These are phyloP conservation scores for Corydoras sp. DNA, from an alignment of 2,113 vertebrate genomes.

Conservation along the genomic window DNA sequence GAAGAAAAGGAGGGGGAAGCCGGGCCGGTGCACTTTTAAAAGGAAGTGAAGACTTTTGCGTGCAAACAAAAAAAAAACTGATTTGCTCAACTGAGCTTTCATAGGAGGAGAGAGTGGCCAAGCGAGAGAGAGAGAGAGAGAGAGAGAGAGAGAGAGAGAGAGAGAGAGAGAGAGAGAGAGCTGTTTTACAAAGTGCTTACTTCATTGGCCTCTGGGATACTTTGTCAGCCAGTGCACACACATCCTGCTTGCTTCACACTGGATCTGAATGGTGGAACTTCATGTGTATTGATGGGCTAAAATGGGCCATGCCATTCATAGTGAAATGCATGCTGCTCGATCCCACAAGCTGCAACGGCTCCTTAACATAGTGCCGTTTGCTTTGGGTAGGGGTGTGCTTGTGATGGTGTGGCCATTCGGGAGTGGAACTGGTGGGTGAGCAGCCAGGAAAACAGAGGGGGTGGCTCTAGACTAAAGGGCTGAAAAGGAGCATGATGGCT, in stretches of 20 bases:
- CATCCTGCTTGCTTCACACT: constrained; percentile 10
- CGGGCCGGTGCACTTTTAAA: constrained; percentile 39
- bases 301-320: constrained; percentile 9
- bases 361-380: not conserved
- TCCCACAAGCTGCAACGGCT: not conserved
- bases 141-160: constrained; percentile 29
- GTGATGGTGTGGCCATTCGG: constrained; percentile 19
- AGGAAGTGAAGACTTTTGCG: constrained; percentile 46
- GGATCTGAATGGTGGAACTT: constrained; percentile 15
- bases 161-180: constrained; percentile 32
- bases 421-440: constrained; percentile 29
- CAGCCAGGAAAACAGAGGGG: constrained; percentile 32
- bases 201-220: constrained; percentile 20
- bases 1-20: constrained; percentile 31
- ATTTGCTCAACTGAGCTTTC: constrained; percentile 42
- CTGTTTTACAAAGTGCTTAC: constrained; percentile 21
- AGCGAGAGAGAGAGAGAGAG: constrained; percentile 33
- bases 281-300: constrained; percentile 17
- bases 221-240: constrained; percentile 27
- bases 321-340: not conserved
- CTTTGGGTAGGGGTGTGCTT: constrained; percentile 28
- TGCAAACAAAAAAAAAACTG: constrained; percentile 48
- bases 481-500: constrained; percentile 43
- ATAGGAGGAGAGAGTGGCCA: constrained; percentile 27
- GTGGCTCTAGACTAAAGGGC: constrained; percentile 30